A percentile compares a stretch with the other conserved stretches of the same genome.
These are phyloP conservation scores for Hydrolagus affinis DNA, from an alignment of 2,113 vertebrate genomes.

Conservation along the genomic window DNA sequence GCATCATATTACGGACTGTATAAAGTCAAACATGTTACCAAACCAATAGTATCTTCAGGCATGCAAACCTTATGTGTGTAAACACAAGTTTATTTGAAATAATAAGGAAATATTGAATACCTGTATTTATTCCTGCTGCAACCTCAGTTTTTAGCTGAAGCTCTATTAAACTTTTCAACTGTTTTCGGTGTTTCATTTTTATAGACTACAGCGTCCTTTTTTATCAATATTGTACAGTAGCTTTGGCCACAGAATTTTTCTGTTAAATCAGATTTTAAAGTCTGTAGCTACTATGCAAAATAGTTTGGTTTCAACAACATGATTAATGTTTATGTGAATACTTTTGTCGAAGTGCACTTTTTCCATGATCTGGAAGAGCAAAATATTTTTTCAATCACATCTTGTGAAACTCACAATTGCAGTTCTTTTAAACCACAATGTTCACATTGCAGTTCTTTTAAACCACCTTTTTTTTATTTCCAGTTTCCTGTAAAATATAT, in stretches of 20 bases:
- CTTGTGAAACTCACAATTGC: too few relatives aligned
- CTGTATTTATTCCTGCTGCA: constrained; percentile 48
- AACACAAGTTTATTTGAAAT: constrained; percentile 43
- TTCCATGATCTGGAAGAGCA: background rate
- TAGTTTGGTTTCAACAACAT: constrained; percentile 3
- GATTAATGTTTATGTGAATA: constrained; percentile 14
- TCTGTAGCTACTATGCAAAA: constrained; percentile 20
- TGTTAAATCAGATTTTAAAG: constrained; percentile 17
- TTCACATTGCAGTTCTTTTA: constrained; percentile 8
- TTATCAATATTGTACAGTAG: constrained; percentile 24
- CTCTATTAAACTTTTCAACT: constrained; percentile 51
- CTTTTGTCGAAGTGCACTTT: background rate
- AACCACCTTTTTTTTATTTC: background rate
- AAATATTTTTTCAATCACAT: constrained; percentile 2
- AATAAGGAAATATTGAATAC: constrained; percentile 39
- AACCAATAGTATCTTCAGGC: constrained; percentile 44
- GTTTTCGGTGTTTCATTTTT: constrained; percentile 42
- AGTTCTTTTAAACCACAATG: background rate
- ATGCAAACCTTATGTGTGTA: constrained; percentile 51
- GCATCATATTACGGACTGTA: constrained; percentile 49
- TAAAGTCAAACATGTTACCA: constrained; percentile 40
- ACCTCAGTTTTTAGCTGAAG: constrained; percentile 49
- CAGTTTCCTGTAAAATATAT: background rate
- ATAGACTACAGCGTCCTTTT: constrained; percentile 30
- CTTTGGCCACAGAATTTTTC: constrained; percentile 18